Evolutionary conservation across 2,797 vertebrate genomes (phyloP).

Genomic region (Pogonophryne albipinna): DNA sequence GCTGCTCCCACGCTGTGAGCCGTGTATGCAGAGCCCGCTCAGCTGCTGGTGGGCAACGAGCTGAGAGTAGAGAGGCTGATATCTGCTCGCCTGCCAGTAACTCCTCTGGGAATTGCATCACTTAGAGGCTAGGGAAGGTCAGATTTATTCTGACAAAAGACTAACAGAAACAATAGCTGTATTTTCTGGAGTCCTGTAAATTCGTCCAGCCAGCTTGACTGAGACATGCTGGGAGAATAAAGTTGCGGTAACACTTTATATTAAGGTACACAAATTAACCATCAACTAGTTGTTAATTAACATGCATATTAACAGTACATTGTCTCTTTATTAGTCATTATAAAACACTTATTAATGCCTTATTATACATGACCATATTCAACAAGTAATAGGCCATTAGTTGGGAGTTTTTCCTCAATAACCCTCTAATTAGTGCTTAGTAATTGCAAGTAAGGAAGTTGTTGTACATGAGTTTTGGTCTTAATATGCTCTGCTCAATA

Average conservation of each 20-base stretch:
- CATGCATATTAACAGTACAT: too few species aligned
- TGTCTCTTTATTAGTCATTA: too few species aligned
- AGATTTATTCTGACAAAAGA: constrained; percentile 65
- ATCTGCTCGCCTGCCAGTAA: constrained; percentile 41
- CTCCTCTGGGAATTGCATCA: constrained; percentile 47
- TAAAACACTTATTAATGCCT: too few species aligned
- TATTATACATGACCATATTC: too few species aligned
- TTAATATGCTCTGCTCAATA: too few species aligned
- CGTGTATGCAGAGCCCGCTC: constrained; percentile 36
- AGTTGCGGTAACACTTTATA: neutral
- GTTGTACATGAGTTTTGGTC: too few species aligned
- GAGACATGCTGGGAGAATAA: constrained; percentile 38
- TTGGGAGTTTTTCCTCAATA: too few species aligned
- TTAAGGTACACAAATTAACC: too few species aligned
- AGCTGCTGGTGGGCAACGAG: constrained; percentile 48
- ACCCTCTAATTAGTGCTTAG: too few species aligned
- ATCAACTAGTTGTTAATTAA: too few species aligned
- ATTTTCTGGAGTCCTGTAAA: constrained; percentile 30
- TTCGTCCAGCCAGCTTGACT: constrained; percentile 6
- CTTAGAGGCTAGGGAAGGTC: constrained; percentile 39
- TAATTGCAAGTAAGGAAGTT: too few species aligned
- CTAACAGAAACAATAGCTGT: constrained; percentile 24
- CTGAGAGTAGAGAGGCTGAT: constrained; percentile 40
- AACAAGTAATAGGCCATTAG: too few species aligned
- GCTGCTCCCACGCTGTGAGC: constrained; percentile 42